These are phyloP conservation scores for Phoxinus phoxinus DNA, from an alignment of 2,113 vertebrate genomes.

Conservation along the genomic window DNA sequence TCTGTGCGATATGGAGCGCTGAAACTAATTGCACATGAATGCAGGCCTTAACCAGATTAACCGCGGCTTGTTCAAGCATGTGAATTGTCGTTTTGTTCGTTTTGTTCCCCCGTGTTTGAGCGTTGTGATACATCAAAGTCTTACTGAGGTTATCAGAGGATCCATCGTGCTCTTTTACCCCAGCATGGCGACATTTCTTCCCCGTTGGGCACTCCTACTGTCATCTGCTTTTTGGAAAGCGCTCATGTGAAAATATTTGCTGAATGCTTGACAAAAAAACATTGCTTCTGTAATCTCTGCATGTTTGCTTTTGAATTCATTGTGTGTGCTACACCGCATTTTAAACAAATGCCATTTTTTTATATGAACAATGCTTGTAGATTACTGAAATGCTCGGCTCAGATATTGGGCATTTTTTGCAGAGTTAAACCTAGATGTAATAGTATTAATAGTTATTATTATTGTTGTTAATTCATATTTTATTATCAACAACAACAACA, in stretches of 20 bases:
- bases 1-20: constrained; percentile 21
- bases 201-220: constrained; percentile 4
- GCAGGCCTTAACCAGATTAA: constrained; percentile 49
- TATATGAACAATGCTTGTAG: neutral
- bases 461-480: no score
- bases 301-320: constrained; percentile 13
- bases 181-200: neutral
- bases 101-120: constrained; percentile 34
- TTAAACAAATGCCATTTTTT: constrained; percentile 14
- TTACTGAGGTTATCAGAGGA: constrained; percentile 41
- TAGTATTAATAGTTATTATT: neutral
- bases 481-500: neutral
- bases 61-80: constrained; percentile 31
- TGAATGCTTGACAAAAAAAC: constrained; percentile 27
- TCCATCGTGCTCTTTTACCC: constrained; percentile 22
- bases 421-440: neutral
- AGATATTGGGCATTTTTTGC: neutral
- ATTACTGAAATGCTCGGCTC: neutral
- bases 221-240: neutral
- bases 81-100: constrained; percentile 29
- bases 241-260: constrained; percentile 14
- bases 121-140: neutral
- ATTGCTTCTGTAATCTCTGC: neutral
- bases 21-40: constrained; percentile 49
- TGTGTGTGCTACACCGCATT: neutral